Evolutionary conservation across 2,113 vertebrate species (phyloP).

Genomic region (Oxyruncus cristatus): DNA sequence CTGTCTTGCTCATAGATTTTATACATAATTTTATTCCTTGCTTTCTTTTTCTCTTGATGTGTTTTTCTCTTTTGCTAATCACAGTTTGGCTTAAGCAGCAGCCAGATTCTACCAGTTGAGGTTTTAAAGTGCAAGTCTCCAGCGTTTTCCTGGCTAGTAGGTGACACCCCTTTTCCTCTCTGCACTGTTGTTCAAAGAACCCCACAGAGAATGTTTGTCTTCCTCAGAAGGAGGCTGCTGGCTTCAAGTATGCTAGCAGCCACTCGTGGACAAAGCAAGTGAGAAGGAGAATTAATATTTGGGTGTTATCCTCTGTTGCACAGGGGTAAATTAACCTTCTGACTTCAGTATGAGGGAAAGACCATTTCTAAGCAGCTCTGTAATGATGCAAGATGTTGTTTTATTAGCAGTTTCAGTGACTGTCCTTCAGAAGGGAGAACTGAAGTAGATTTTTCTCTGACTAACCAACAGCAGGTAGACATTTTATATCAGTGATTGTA

Average conservation of each 20-base stretch:
- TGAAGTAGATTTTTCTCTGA: neutral
- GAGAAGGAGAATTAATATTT: neutral
- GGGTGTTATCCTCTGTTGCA: neutral
- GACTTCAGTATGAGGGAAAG: fast-evolving
- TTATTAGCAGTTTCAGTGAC: neutral
- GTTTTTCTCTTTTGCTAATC: neutral
- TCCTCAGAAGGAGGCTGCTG: neutral
- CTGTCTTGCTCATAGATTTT: neutral
- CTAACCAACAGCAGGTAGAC: neutral
- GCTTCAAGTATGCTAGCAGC: neutral
- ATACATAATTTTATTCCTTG: neutral
- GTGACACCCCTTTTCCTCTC: neutral
- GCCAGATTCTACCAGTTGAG: neutral
- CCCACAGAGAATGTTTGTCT: neutral
- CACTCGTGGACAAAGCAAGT: neutral
- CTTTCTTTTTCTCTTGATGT: neutral
- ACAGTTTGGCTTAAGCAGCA: neutral
- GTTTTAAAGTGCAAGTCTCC: neutral
- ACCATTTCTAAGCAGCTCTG: neutral
- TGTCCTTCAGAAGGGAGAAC: neutral
- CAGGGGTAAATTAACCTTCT: neutral
- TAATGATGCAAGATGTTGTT: neutral
- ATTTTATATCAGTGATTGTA: neutral
- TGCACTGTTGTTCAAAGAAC: neutral
- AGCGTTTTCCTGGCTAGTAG: neutral